Conservation (phyloP, 2,888 invertebrate genomes). For the Apodemia hepburni region DNA sequence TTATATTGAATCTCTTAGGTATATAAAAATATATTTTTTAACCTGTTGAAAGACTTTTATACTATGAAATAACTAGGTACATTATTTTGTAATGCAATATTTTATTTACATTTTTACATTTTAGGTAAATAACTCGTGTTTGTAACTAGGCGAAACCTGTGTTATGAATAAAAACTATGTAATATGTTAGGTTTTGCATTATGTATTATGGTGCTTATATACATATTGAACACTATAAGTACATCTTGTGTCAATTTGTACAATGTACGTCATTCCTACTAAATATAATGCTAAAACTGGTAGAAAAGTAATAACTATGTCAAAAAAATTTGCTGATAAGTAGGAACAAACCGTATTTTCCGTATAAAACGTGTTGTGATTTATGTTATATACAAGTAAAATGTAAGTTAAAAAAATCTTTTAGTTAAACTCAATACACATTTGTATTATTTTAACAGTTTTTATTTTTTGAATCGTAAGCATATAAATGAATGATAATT, state of each 20-base stretch:
- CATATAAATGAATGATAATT: background rate
- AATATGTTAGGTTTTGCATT: background rate
- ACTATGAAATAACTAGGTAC: background rate
- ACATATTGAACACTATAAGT: background rate
- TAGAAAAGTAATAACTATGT: background rate
- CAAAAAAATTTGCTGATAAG: slow-evolving; percentile 23
- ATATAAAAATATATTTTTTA: background rate
- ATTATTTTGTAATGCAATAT: background rate
- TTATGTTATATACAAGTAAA: background rate
- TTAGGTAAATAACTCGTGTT: slow-evolving; percentile 22
- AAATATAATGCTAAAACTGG: background rate
- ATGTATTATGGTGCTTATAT: background rate
- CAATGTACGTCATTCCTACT: background rate
- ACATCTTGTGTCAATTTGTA: background rate
- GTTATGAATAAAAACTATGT: slow-evolving; percentile 14
- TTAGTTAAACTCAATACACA: background rate
- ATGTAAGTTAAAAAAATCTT: background rate
- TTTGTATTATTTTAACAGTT: background rate
- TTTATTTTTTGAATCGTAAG: no score
- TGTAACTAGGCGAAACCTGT: slow-evolving; percentile 18
- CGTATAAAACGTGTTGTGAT: background rate
- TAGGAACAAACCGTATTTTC: slow-evolving; percentile 28
- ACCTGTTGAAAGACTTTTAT: background rate
- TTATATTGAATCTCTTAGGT: background rate
- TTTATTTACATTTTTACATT: background rate